Evolutionary conservation across 2,797 vertebrate species (phyloP).

Genomic region (Cyclura pinguis): DNA sequence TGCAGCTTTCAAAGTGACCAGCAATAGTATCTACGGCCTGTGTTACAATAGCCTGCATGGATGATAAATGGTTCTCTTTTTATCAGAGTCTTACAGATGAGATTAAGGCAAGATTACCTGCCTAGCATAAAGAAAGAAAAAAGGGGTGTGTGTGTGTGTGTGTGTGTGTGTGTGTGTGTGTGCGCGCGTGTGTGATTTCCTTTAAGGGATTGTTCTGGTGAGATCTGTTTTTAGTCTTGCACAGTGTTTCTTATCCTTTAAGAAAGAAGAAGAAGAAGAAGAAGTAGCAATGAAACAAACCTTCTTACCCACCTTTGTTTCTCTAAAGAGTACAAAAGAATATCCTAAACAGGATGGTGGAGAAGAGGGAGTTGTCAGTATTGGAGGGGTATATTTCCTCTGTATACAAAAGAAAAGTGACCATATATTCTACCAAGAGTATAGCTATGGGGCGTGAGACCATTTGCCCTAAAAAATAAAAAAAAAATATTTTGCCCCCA

Average conservation of each 20-base stretch:
- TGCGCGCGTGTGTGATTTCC: background rate
- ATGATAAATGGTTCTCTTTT: conserved; percentile 21
- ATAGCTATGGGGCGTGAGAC: too few species aligned
- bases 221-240: background rate
- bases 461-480: background rate
- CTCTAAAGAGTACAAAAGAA: background rate
- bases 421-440: too few species aligned
- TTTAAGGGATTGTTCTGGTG: background rate
- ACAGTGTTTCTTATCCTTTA: background rate
- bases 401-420: background rate
- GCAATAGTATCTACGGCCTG: background rate
- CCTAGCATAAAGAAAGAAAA: background rate
- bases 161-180: background rate
- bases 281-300: background rate
- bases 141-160: background rate
- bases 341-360: background rate
- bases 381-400: background rate
- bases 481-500: too few species aligned
- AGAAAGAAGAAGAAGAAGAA: background rate
- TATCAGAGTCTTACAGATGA: conserved; percentile 20
- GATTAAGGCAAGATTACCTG: conserved; percentile 22
- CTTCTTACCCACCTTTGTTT: background rate
- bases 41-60: conserved; percentile 3
- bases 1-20: conserved; percentile 14
- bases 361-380: background rate